Base-by-base conservation (phyloP, 2,888 invertebrate species). In the Lepeophtheirus nordmannii region DNA sequence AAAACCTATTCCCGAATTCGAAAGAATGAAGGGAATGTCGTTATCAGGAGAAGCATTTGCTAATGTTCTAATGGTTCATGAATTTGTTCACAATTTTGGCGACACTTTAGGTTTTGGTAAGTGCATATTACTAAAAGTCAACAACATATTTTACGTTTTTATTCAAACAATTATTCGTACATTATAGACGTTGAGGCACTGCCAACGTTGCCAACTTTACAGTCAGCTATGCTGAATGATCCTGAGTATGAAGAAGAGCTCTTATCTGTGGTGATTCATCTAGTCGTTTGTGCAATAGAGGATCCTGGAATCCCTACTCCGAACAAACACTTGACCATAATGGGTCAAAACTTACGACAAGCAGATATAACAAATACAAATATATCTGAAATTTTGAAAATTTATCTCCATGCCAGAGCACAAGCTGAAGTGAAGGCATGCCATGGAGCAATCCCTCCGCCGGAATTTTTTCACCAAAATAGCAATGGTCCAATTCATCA, bases 31-130 rank as follows among this genome's bases (percentile, higher is more conserved):
- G 0, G 88, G 88, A 1, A 78, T 89, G 67, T 83, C 84, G 73
- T 78, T 97, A 64, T 81, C 87, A 0, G 92, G 91, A 0, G 85
- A 87, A 73, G 92, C 93, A 0, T 89, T 93, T 79, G 87, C 89
- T 0, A 89, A 96, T 76, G 80, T 88, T 58, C 79, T 97, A 23
- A 94, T 96, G 86, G 87, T 91, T n/a, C 87, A 88, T 73, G 96
- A 97, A 78, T 97, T 97, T 75, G 80, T 96, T 70, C 88, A 93
- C 73, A 96, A 93, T 78, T 97, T 97, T 74, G 91, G 90, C 10
- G 89, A 90, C 76, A 90, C 91, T 0, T 80, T 97, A 1, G 93
- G 92, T 66, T 91, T 96, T 73, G 89, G 89, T 89, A 73, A 81
- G 84, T 41, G 12, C 53, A 37, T 14, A n/a, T 3, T 58, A 30